These are phyloP conservation scores for Coracopsis vasa DNA, from an alignment of 2,113 vertebrate species.

Conservation along the genomic window DNA sequence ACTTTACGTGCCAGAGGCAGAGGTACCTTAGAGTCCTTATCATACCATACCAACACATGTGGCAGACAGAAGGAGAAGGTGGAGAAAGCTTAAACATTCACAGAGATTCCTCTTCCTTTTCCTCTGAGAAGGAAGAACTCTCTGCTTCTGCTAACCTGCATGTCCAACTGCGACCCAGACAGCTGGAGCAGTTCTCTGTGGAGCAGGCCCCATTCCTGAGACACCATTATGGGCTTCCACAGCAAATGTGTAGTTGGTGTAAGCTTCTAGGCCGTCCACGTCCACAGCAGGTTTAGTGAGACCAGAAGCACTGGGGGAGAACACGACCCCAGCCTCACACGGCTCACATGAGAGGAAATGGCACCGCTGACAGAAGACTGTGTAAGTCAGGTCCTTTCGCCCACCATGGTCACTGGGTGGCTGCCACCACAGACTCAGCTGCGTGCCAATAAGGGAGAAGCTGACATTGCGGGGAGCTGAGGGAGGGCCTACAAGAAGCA, in stretches of 20 bases:
- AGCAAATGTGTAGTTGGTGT: conserved; percentile 76
- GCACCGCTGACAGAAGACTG: conserved; percentile 71
- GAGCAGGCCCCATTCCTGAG: conserved; percentile 54
- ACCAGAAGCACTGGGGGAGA: conserved; percentile 58
- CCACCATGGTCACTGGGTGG: conserved; percentile 70
- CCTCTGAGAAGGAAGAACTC: background rate
- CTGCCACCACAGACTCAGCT: conserved; percentile 74
- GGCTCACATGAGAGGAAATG: conserved; percentile 58
- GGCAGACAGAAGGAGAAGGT: background rate
- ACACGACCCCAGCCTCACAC: conserved; percentile 51
- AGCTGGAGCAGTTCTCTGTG: conserved; percentile 30
- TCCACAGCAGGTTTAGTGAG: conserved; percentile 52
- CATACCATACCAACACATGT: background rate
- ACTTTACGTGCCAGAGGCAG: background rate
- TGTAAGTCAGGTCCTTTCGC: conserved; percentile 75
- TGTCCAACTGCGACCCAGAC: conserved; percentile 66
- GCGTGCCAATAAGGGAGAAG: conserved; percentile 67
- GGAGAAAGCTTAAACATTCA: conserved; percentile 11
- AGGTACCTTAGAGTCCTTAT: background rate
- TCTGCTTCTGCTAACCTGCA: conserved; percentile 70
- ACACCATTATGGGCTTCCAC: conserved; percentile 75
- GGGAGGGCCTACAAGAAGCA: conserved; percentile 70
- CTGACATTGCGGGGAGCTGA: conserved; percentile 74
- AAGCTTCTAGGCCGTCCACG: conserved; percentile 69
- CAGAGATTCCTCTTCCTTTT: conserved; percentile 5